Conservation (phyloP, 2,888 invertebrate genomes). For the Hyposoter dolosus region DNA sequence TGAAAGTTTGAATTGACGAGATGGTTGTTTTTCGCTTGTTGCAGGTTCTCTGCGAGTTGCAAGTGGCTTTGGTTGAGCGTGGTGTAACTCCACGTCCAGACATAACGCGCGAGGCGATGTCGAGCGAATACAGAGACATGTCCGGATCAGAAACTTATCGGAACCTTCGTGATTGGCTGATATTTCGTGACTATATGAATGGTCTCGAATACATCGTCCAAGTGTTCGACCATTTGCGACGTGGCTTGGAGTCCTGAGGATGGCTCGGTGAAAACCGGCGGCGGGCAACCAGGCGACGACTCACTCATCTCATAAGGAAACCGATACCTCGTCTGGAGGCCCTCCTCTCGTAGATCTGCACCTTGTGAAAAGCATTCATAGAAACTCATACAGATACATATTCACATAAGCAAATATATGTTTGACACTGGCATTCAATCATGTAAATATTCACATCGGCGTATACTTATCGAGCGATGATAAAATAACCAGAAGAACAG, state of each 20-base stretch:
- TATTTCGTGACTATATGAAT: constrained; percentile 88
- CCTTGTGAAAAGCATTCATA: constrained; percentile 19
- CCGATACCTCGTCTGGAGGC: constrained; percentile 70
- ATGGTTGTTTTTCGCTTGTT: constrained; percentile 55
- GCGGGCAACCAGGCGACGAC: constrained; percentile 77
- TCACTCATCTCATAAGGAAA: constrained; percentile 75
- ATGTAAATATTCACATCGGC: constrained; percentile 4
- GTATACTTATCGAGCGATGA: constrained; percentile 1
- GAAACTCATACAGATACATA: not conserved
- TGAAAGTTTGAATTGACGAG: constrained; percentile 42
- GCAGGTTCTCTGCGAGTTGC: constrained; percentile 89
- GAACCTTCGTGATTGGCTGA: constrained; percentile 87
- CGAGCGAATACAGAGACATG: constrained; percentile 80
- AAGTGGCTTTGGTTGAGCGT: constrained; percentile 86
- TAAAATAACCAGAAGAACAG: not conserved
- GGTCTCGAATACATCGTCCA: constrained; percentile 87
- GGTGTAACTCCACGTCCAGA: constrained; percentile 80
- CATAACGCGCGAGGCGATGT: constrained; percentile 85
- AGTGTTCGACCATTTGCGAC: constrained; percentile 84
- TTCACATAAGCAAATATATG: not conserved
- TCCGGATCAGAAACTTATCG: constrained; percentile 81
- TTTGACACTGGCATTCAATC: not conserved
- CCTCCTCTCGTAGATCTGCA: constrained; percentile 68
- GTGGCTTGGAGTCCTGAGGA: constrained; percentile 79
- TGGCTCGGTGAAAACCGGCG: constrained; percentile 78